phyloP scores from a whole-genome alignment of 2,888 invertebrate species.

The Andrena fulva region DNA sequence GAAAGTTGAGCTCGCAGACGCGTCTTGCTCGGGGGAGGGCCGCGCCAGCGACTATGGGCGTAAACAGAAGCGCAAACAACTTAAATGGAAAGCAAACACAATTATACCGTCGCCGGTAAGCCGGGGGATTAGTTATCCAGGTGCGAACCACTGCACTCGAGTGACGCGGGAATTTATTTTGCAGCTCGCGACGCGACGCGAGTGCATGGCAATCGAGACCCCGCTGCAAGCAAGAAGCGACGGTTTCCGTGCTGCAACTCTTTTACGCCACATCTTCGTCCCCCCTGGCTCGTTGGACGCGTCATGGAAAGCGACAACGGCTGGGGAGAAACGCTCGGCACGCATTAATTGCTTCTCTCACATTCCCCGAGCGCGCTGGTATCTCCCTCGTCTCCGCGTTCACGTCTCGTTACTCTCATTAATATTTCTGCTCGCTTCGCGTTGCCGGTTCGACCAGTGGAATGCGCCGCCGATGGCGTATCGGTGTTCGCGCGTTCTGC shows the following conservation, averaged over 20 bases:
- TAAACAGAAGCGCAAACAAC: constrained; percentile 81
- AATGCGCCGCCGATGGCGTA: background rate
- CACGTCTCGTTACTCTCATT: constrained; percentile 7
- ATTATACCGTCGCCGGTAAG: constrained; percentile 74
- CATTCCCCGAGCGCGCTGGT: background rate
- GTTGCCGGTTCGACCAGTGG: background rate
- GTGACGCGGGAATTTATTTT: constrained; percentile 52
- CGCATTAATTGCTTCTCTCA: constrained; percentile 14
- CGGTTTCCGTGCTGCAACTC: background rate
- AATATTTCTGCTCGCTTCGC: constrained; percentile 19
- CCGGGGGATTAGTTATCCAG: constrained; percentile 70
- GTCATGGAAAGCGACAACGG: too few species aligned
- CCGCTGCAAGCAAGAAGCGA: background rate
- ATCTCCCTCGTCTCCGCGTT: background rate
- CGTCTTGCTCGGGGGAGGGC: constrained; percentile 52
- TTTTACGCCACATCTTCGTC: too few species aligned
- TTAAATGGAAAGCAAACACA: constrained; percentile 82
- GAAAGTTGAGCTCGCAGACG: constrained; percentile 63
- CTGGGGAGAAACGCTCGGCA: background rate
- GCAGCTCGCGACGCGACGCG: constrained; percentile 1
- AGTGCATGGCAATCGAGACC: background rate
- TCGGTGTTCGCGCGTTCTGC: background rate
- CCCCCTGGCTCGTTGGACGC: too few species aligned
- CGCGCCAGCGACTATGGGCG: constrained; percentile 56
- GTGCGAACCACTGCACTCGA: constrained; percentile 60